These are phyloP conservation scores for Drosophila arawakana DNA, from an alignment of 1,140 invertebrate genomes.

Conservation along the genomic window DNA sequence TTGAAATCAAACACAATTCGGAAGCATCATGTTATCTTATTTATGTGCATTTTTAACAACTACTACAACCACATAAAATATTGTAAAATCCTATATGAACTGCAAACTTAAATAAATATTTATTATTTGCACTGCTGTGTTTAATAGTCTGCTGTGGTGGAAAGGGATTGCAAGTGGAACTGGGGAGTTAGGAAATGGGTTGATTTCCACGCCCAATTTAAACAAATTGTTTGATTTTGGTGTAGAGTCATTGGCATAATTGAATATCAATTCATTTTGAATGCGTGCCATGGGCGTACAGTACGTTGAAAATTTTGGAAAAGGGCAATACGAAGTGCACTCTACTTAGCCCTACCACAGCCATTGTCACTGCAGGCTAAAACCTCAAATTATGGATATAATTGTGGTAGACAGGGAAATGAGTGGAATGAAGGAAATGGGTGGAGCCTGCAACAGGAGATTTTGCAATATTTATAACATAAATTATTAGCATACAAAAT, in stretches of 20 bases:
- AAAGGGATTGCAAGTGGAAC: conserved; percentile 10
- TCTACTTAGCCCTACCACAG: neutral
- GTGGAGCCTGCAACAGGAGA: conserved; percentile 29
- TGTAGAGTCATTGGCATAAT: conserved; percentile 64
- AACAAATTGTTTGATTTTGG: conserved; percentile 36
- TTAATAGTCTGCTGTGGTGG: neutral
- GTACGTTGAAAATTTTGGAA: neutral
- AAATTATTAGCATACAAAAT: conserved; percentile 81
- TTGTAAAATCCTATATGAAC: conserved; percentile 73
- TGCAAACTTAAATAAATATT: conserved; percentile 82
- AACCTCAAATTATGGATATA: conserved; percentile 56
- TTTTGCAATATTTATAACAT: conserved; percentile 74
- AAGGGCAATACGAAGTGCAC: too few species aligned
- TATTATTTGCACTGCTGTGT: conserved; percentile 61
- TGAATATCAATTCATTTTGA: conserved; percentile 80
- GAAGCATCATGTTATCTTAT: conserved; percentile 33
- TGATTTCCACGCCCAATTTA: conserved; percentile 22
- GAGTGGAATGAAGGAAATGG: neutral
- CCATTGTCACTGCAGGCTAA: conserved; percentile 28
- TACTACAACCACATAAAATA: conserved; percentile 59
- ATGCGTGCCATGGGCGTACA: conserved; percentile 35
- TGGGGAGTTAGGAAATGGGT: neutral
- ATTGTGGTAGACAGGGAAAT: conserved; percentile 6
- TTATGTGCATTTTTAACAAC: conserved; percentile 50
- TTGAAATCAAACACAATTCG: conserved; percentile 5